Base-by-base conservation (phyloP, 2,888 invertebrate genomes). In the Prenolepis imparis region DNA sequence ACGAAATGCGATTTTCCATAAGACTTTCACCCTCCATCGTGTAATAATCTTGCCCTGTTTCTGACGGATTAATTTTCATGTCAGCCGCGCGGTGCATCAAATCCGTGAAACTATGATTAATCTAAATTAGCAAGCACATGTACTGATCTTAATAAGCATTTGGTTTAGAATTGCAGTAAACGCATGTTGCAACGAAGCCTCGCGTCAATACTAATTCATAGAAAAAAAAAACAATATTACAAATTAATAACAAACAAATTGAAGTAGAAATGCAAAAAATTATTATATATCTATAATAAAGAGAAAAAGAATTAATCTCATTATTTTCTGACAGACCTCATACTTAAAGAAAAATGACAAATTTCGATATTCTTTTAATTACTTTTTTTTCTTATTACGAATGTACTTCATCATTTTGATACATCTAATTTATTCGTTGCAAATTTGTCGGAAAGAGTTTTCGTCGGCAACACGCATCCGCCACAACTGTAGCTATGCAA, bases 11-110 rank as follows among this genome's bases (percentile, higher is more conserved):
- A 77, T 70, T 61, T 82, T 82, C 48, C 61, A 21, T 32, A 12
- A 44, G 44, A 80, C 78, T 80, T 80, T 80, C 72, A 80, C 72
- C 59, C 72, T 80, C 39, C 18, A 32, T 24, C 57, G 1, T 61
- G 36, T n/a, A 64, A 67, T 24, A 44, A 61, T 77, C 32, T 66
- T 18, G 41, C 15, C 28, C 41, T 21, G 66, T 66, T 64, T 8
- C 21, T n/a, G 36, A 52, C 36, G 5, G 59, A 82, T 66, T 59
- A 18, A 55, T 67, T 64, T 44, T 64, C 41, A 24, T 24, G 18
- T 48, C 28, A 55, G n/a, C n/a, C n/a, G 63, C n/a, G 18, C 15
- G 75, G 5, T n/a, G 44, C 55, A 32, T 73, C 70, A 28, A 70
- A 28, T 36, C 32, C 41, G 48, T 48, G 61, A 18, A 32, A 44